These are phyloP conservation scores for Amphilophus citrinellus DNA, from an alignment of 2,113 vertebrate genomes.

Conservation along the genomic window DNA sequence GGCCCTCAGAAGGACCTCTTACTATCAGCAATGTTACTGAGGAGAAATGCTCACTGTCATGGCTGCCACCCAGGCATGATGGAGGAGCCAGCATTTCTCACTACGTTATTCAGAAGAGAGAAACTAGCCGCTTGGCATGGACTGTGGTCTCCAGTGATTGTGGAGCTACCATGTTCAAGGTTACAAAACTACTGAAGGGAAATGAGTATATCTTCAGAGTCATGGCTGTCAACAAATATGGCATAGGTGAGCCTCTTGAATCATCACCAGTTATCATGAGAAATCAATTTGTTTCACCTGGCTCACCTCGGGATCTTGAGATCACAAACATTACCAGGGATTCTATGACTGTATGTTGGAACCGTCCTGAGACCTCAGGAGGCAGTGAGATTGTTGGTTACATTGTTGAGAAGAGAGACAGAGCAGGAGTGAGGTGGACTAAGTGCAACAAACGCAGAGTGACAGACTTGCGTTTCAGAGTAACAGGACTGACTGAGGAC, in stretches of 20 bases:
- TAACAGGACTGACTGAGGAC: slow-evolving; percentile 94
- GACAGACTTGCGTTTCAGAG: slow-evolving; percentile 95
- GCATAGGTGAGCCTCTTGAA: slow-evolving; percentile 93
- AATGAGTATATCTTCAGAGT: slow-evolving; percentile 98
- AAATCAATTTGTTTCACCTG: slow-evolving; percentile 94
- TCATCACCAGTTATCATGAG: slow-evolving; percentile 93
- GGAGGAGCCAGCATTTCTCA: slow-evolving; percentile 95
- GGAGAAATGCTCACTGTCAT: slow-evolving; percentile 95
- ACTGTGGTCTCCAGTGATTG: slow-evolving; percentile 92
- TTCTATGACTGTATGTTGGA: slow-evolving; percentile 99
- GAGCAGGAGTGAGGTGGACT: slow-evolving; percentile 94
- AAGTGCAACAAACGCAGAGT: slow-evolving; percentile 98
- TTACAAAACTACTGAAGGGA: slow-evolving; percentile 96
- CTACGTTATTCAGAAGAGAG: slow-evolving; percentile 95
- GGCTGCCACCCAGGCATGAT: slow-evolving; percentile 93
- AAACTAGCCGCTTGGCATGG: slow-evolving; percentile 97
- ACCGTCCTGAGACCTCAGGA: slow-evolving; percentile 90
- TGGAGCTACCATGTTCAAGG: slow-evolving; percentile 92
- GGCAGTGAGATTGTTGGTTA: slow-evolving; percentile 95
- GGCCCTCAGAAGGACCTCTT: slow-evolving; percentile 92
- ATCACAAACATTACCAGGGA: slow-evolving; percentile 94
- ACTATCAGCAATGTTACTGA: slow-evolving; percentile 92
- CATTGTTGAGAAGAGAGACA: slow-evolving; percentile 96
- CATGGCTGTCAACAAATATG: slow-evolving; percentile 97
- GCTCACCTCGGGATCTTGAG: slow-evolving; percentile 89